Base-by-base conservation (phyloP, 2,797 vertebrate genomes). In the Pseudochromis fuscus region DNA sequence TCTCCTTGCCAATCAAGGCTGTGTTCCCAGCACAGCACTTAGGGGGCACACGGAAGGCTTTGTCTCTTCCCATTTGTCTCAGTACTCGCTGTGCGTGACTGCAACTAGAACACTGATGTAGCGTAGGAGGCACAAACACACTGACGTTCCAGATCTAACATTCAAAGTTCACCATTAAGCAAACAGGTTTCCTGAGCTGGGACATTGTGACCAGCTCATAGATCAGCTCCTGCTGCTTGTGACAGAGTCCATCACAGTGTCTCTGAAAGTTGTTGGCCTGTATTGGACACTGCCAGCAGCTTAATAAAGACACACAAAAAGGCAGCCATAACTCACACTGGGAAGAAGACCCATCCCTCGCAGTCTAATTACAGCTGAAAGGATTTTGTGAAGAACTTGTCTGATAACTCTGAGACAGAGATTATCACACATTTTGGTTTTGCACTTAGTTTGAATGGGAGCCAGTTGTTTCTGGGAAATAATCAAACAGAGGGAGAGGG, bases 11-110 rank as follows among this genome's bases (percentile, higher is more conserved):
- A 92, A 70, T 90, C 88, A 89, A 82, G 79, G 64, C 83, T 87
- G 70, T 72, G 83, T 90, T 91, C 87, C 83, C 82, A 85, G 85
- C 70, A 28, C 72, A 79, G 72, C 77, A 75, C 85, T 87, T 82
- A 46, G 65, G 87, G 87, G 85, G 88, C 85, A 87, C 86, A 81
- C 80, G 77, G 88, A 91, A 91, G 89, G 89, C 90, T 92, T 92
- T 93, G 91, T 93, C 90, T 87, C 81, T 88, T 91, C 79, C 71
- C 64, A 91, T 92, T 92, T 93, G 88, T 91, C 87, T 92, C 87
- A 75, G 67, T 61, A 42, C 75, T 90, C 27, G 1, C 57, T 85
- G 79, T 91, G 90, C 88, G 71, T 91, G 91, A 92, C 91, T 88
- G 83, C 72, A 86, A 82, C 79, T 80, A 87, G 67, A 82, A 59